Evolutionary conservation across 2,888 invertebrate genomes (phyloP).

Genomic region (Phyto melanocephala): DNA sequence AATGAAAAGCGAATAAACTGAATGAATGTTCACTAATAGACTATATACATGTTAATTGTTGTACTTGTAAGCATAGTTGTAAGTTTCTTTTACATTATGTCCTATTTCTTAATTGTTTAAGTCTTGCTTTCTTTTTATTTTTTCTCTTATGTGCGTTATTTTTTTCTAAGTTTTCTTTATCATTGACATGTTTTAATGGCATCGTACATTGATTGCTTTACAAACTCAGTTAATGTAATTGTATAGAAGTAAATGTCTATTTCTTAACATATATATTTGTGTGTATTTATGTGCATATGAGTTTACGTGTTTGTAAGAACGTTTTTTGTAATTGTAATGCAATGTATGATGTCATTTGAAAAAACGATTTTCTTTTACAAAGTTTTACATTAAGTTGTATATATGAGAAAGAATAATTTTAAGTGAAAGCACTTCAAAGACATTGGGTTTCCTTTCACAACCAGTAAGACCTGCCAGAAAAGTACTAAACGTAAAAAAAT

Average conservation of each 20-base stretch:
- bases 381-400: neutral
- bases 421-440: neutral
- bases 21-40: too few species aligned
- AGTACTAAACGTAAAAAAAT: too few species aligned
- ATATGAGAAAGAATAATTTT: too few species aligned
- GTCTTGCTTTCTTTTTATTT: neutral
- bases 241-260: neutral
- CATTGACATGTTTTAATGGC: neutral
- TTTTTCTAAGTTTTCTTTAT: neutral
- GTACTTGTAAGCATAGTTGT: too few species aligned
- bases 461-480: too few species aligned
- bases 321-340: neutral
- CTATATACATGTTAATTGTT: too few species aligned
- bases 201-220: neutral
- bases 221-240: neutral
- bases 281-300: neutral
- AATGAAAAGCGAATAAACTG: too few species aligned
- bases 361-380: neutral
- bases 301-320: neutral
- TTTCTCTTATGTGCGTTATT: neutral
- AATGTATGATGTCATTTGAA: neutral
- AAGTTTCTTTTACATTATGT: neutral
- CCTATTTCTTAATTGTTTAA: neutral
- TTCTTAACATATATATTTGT: neutral
- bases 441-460: too few species aligned